A percentile compares a stretch with the other conserved stretches of the same genome.
Evolutionary conservation across 37 sponge, comb jelly and placozoan genomes (phyloP).

Genomic region (Diacarnus erythraeanus): DNA sequence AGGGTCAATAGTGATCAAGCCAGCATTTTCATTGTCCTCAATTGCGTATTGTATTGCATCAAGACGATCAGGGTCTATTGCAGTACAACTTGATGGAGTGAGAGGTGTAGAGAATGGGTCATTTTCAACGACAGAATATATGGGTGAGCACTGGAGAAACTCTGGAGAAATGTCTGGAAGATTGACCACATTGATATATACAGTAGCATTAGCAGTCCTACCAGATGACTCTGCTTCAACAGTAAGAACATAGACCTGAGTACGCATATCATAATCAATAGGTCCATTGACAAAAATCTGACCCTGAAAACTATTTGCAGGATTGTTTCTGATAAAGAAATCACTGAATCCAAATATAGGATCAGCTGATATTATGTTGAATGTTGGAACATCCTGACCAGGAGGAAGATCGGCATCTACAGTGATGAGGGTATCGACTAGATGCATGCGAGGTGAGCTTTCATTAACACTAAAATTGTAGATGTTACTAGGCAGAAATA

Average conservation of each 20-base stretch:
- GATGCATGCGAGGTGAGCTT: neutral
- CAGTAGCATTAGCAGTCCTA: neutral
- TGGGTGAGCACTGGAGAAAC: slow-evolving; percentile 1
- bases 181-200: slow-evolving; percentile 22
- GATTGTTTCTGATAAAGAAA: slow-evolving; percentile 41
- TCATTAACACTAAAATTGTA: slow-evolving; percentile 40
- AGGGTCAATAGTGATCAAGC: slow-evolving; percentile 41
- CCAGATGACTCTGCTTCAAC: slow-evolving; percentile 23
- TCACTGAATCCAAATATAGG: slow-evolving; percentile 23
- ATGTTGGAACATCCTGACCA: slow-evolving; percentile 11
- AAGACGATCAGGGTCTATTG: slow-evolving; percentile 52
- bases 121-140: slow-evolving; percentile 38
- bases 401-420: slow-evolving; percentile 40
- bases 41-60: slow-evolving; percentile 29
- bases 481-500: slow-evolving; percentile 26
- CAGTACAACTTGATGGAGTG: slow-evolving; percentile 22
- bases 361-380: slow-evolving; percentile 10
- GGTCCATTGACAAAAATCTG: slow-evolving; percentile 1
- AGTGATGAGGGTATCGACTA: slow-evolving; percentile 28
- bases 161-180: slow-evolving; percentile 30
- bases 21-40: slow-evolving; percentile 17
- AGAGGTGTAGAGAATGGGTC: slow-evolving; percentile 22
- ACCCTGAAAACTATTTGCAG: slow-evolving; percentile 13
- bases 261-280: slow-evolving; percentile 33
- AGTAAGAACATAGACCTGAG: slow-evolving; percentile 3